phyloP scores from a whole-genome alignment of 2,888 invertebrate species.

The Branchipolynoe longqiensis region DNA sequence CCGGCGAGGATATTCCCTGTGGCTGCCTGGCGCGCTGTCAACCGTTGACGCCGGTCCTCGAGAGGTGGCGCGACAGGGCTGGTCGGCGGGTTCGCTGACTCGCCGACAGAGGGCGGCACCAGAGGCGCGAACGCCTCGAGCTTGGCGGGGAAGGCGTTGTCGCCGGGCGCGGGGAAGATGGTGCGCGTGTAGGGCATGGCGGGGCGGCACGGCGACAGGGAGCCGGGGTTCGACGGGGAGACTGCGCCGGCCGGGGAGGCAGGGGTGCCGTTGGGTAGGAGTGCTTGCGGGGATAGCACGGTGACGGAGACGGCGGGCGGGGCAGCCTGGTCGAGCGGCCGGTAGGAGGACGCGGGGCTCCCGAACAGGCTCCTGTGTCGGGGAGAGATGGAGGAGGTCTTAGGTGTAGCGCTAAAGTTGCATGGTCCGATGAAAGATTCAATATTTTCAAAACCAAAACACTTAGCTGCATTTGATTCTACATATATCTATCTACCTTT shows the following conservation, averaged over 20 bases:
- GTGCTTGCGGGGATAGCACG: constrained; percentile 7
- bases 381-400: no score
- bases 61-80: neutral
- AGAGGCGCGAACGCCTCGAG: neutral
- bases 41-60: neutral
- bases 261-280: constrained; percentile 9
- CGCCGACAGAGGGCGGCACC: neutral
- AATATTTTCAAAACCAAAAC: no score
- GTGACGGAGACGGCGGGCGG: constrained; percentile 16
- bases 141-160: constrained; percentile 12
- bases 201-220: neutral
- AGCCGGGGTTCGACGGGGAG: neutral
- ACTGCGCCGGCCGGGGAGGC: neutral
- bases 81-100: neutral
- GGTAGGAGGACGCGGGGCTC: constrained; percentile 1
- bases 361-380: no score
- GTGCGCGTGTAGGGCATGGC: constrained; percentile 42
- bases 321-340: constrained; percentile 21
- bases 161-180: constrained; percentile 37
- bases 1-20: constrained; percentile 9
- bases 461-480: no score
- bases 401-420: no score
- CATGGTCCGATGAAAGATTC: no score
- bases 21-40: constrained; percentile 17
- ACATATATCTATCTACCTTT: no score